Percentiles rank a stretch among this genome's conserved stretches.
These are phyloP conservation scores for Athrips mouffetella DNA, from an alignment of 2,888 invertebrate genomes.

Conservation along the genomic window DNA sequence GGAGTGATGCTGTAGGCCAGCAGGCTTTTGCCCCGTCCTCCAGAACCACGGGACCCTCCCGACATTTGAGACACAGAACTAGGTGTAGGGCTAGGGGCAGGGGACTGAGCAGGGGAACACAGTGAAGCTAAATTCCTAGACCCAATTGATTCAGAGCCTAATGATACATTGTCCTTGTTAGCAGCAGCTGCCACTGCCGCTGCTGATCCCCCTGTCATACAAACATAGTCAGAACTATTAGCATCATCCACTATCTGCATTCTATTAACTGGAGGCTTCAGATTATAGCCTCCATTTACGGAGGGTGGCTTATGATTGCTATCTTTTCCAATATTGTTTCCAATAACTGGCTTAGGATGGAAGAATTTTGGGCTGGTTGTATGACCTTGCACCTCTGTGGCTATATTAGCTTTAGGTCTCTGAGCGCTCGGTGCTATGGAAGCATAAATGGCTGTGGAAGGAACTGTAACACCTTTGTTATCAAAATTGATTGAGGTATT, in stretches of 20 bases:
- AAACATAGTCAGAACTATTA: slow-evolving; percentile 89
- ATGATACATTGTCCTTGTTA: slow-evolving; percentile 63
- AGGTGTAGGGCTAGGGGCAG: slow-evolving; percentile 82
- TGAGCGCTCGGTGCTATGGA: slow-evolving; percentile 76
- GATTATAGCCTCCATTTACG: slow-evolving; percentile 54
- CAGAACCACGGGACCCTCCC: slow-evolving; percentile 78
- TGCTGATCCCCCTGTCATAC: slow-evolving; percentile 87
- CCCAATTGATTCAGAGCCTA: slow-evolving; percentile 56
- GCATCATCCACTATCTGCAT: slow-evolving; percentile 82
- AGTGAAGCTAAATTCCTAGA: slow-evolving; percentile 66
- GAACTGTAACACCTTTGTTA: slow-evolving; percentile 66
- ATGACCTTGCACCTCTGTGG: slow-evolving; percentile 75
- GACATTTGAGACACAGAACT: slow-evolving; percentile 79
- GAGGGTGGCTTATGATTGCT: slow-evolving; percentile 38
- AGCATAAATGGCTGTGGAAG: slow-evolving; percentile 74
- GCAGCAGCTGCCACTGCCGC: slow-evolving; percentile 66
- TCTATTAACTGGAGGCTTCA: slow-evolving; percentile 50
- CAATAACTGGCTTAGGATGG: slow-evolving; percentile 77
- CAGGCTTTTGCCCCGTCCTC: slow-evolving; percentile 80
- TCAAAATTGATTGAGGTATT: slow-evolving; percentile 58
- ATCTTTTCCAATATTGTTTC: slow-evolving; percentile 72
- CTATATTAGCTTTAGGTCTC: slow-evolving; percentile 73
- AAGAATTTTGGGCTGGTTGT: slow-evolving; percentile 77
- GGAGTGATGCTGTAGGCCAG: slow-evolving; percentile 93
- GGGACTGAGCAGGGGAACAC: slow-evolving; percentile 75